Evolutionary conservation across 2,113 vertebrate species (phyloP), one percentile per base, ranked within the genome.

Genomic region (human (Homo sapiens)): DNA sequence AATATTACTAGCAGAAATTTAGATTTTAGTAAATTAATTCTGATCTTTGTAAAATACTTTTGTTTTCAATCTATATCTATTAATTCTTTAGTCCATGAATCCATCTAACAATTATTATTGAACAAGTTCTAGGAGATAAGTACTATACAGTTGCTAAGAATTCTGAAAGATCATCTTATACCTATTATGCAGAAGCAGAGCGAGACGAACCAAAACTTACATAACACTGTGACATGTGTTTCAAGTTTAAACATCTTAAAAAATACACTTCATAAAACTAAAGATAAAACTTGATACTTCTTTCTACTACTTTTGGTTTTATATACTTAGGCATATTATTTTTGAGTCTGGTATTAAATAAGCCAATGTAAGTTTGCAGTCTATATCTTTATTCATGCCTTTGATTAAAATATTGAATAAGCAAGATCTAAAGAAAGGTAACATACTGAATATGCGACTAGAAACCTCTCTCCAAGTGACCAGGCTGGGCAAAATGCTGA

Each of bases 251-350:
- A 17, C 72, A 64, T 66, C 43, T 93, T 82, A 73, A 85, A 72
- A 93, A 79, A 70, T 82, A 23, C 0, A n/a, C 83, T 76, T 88
- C 25, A 50, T 73, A 80, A 91, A 30, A 10, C 13, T 96, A 80
- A 76, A 88, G 27, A 48, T 89, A 89, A 22, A 79, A 76, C 1
- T 72, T 68, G 16, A 43, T 75, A 66, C 8, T 10, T 79, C 1
- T 81, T 86, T 91, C 30, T 73, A n/a, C 18, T 80, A 83, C 38
- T 84, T 90, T 92, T 94, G 16, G 20, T 78, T 95, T 94, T 64
- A 72, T 61, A 52, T 83, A 50, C 2, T 27, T 30, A 73, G 12
- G 3, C 20, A 73, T 82, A 17, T 85, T 93, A 96, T 52, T 97
- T 97, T 89, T 61, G 30, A 86, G 27, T 43, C 22, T 82, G 35